Evolutionary conservation across 2,888 invertebrate species (phyloP).

Genomic region (Pristionchus japonicus): DNA sequence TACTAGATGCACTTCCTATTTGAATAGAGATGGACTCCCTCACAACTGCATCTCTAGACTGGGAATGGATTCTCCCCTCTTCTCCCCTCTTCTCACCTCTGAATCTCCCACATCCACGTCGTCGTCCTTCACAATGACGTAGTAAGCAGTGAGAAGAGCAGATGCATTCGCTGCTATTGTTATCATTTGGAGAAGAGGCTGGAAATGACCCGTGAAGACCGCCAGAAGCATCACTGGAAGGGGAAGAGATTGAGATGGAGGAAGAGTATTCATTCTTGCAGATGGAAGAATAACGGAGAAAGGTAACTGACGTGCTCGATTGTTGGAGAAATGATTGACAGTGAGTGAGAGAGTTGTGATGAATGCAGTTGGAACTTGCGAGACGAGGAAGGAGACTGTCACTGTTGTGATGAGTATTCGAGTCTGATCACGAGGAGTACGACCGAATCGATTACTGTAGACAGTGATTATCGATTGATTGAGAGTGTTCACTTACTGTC

Average conservation of each 20-base stretch:
- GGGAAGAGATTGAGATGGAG: neutral
- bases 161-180: conserved; percentile 73
- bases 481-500: conserved; percentile 60
- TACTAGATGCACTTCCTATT: neutral
- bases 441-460: conserved; percentile 73
- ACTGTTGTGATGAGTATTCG: conserved; percentile 73
- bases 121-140: conserved; percentile 74
- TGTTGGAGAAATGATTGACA: conserved; percentile 73
- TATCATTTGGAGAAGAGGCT: conserved; percentile 70
- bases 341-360: conserved; percentile 72
- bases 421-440: conserved; percentile 73
- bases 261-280: neutral
- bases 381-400: conserved; percentile 72
- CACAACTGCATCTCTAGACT: too few relatives aligned
- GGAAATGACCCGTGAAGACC: conserved; percentile 70
- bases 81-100: neutral
- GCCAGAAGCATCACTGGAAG: conserved; percentile 70
- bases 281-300: neutral
- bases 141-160: conserved; percentile 73
- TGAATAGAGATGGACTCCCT: neutral
- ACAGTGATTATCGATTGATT: conserved; percentile 44
- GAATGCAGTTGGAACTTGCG: conserved; percentile 69
- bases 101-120: conserved; percentile 73
- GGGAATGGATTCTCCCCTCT: too few relatives aligned
- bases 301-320: conserved; percentile 64